These are phyloP conservation scores for Cottoperca gobio DNA, from an alignment of 2,797 vertebrate species.

Conservation along the genomic window DNA sequence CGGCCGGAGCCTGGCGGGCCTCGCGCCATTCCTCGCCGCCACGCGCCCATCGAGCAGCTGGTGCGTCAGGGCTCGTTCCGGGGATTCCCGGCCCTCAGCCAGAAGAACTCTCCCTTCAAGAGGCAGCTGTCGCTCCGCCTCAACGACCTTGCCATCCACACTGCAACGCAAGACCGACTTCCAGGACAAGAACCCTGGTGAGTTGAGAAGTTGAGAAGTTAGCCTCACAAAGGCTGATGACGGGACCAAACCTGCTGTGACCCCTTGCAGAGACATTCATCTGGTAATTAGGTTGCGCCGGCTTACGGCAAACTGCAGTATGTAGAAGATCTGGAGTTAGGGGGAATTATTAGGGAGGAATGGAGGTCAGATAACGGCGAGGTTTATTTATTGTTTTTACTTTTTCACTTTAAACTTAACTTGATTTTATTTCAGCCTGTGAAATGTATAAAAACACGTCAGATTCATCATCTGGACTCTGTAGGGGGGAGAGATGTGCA, in stretches of 20 bases:
- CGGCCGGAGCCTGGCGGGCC: constrained; percentile 87
- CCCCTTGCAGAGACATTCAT: not conserved
- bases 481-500: too few relatives aligned
- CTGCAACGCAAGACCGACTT: constrained; percentile 92
- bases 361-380: too few relatives aligned
- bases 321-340: not conserved
- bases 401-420: not conserved
- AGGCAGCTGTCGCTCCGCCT: constrained; percentile 93
- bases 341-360: too few relatives aligned
- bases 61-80: constrained; percentile 94
- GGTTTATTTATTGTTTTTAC: too few relatives aligned
- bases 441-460: not conserved
- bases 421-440: not conserved
- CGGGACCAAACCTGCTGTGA: too few relatives aligned
- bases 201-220: constrained; percentile 56
- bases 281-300: too few relatives aligned
- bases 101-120: constrained; percentile 96
- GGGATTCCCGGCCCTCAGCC: constrained; percentile 92
- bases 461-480: too few relatives aligned
- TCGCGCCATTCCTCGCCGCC: constrained; percentile 92
- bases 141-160: constrained; percentile 93
- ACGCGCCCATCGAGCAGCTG: constrained; percentile 94
- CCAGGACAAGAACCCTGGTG: constrained; percentile 88
- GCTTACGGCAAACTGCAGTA: too few relatives aligned
- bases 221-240: not conserved